Percentiles rank a stretch among this genome's conserved stretches.
These are phyloP conservation scores for Hippocampus abdominalis DNA, from an alignment of 2,113 vertebrate genomes.

Conservation along the genomic window DNA sequence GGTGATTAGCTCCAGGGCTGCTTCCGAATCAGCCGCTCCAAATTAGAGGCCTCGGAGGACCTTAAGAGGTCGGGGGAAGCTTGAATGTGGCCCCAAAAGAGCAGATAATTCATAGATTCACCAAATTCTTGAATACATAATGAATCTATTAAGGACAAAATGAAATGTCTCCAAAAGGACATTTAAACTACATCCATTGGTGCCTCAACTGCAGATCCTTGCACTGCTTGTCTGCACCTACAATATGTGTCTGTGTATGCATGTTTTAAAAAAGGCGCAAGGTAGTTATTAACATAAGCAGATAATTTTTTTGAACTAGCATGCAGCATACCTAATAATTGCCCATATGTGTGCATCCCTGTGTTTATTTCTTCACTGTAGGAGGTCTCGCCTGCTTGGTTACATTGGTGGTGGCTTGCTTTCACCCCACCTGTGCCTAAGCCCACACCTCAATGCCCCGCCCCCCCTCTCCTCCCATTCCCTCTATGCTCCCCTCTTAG, in stretches of 20 bases:
- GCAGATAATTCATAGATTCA: slow-evolving; percentile 25
- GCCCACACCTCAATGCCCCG: slow-evolving; percentile 14
- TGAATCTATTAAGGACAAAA: background rate
- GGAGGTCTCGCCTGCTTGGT: slow-evolving; percentile 48
- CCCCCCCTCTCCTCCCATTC: slow-evolving; percentile 20
- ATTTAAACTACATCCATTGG: background rate
- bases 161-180: background rate
- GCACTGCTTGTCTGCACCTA: background rate
- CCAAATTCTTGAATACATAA: slow-evolving; percentile 19
- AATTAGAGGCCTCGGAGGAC: slow-evolving; percentile 67
- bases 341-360: slow-evolving; percentile 39
- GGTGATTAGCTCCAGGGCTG: slow-evolving; percentile 70
- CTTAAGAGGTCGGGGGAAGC: slow-evolving; percentile 55
- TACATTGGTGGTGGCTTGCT: slow-evolving; percentile 18
- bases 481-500: slow-evolving; percentile 9
- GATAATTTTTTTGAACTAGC: slow-evolving; percentile 62
- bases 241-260: background rate
- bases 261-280: slow-evolving; percentile 40
- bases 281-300: slow-evolving; percentile 50
- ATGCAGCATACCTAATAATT: slow-evolving; percentile 60
- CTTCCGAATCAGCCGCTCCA: slow-evolving; percentile 68
- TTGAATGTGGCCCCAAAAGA: slow-evolving; percentile 34
- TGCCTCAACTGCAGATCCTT: background rate
- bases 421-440: slow-evolving; percentile 37
- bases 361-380: slow-evolving; percentile 50